Evolutionary conservation across 2,888 invertebrate species (phyloP).

Genomic region (Ennomos quercinarius): DNA sequence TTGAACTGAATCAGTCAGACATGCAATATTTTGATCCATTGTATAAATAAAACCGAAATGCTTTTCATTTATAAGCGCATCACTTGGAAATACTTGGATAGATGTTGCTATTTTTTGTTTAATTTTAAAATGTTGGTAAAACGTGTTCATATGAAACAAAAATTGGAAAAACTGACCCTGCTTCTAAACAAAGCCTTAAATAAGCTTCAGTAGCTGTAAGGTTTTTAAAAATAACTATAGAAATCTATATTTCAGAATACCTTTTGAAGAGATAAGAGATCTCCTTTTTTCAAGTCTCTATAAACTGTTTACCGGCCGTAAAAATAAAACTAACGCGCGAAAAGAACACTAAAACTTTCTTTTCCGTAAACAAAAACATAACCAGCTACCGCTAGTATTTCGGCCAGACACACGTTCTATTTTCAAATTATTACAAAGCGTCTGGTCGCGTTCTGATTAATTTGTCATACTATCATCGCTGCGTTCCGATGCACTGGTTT

Average conservation of each 20-base stretch:
- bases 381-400: slow-evolving; percentile 33
- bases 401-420: slow-evolving; percentile 60
- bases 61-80: too few relatives aligned
- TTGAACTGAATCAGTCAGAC: not conserved
- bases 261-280: slow-evolving; percentile 20
- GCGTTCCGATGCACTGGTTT: slow-evolving; percentile 48
- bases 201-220: too few relatives aligned
- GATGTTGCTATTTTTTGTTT: too few relatives aligned
- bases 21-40: too few relatives aligned
- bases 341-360: slow-evolving; percentile 33
- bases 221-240: too few relatives aligned
- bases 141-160: too few relatives aligned
- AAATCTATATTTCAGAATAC: too few relatives aligned
- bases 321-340: slow-evolving; percentile 35
- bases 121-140: too few relatives aligned
- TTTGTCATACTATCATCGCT: slow-evolving; percentile 72
- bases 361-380: slow-evolving; percentile 34
- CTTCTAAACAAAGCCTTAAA: too few relatives aligned
- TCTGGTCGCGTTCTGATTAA: slow-evolving; percentile 64
- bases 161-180: too few relatives aligned
- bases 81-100: too few relatives aligned
- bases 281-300: slow-evolving; percentile 14
- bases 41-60: too few relatives aligned
- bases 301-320: slow-evolving; percentile 26
- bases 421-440: slow-evolving; percentile 64